phyloP scores from a whole-genome alignment of 2,797 vertebrate species.

The Esox masquinongy region DNA sequence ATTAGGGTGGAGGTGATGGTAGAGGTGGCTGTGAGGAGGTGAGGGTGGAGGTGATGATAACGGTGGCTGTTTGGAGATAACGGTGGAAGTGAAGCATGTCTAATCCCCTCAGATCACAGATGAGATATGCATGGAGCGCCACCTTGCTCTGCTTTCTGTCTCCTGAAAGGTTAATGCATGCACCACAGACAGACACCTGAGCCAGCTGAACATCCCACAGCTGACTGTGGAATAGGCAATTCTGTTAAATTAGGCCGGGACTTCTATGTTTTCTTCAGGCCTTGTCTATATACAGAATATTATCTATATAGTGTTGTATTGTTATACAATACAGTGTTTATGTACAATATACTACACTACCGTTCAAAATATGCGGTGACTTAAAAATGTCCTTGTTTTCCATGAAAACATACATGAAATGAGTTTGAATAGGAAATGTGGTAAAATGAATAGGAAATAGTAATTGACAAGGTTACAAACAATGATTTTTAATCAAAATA shows the following conservation, averaged over 20 bases:
- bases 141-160: background rate
- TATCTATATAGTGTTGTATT: too few species aligned
- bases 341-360: too few species aligned
- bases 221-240: background rate
- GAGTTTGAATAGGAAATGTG: too few species aligned
- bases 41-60: background rate
- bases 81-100: background rate
- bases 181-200: background rate
- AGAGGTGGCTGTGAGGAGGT: background rate
- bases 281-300: background rate
- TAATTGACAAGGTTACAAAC: too few species aligned
- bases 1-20: background rate
- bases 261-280: background rate
- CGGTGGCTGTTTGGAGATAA: background rate
- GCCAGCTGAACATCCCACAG: background rate
- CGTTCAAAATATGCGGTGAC: too few species aligned
- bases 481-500: too few species aligned
- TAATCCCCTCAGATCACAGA: background rate
- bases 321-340: too few species aligned
- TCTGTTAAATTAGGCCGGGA: background rate
- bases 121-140: background rate
- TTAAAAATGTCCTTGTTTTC: too few species aligned
- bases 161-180: slow-evolving; percentile 4
- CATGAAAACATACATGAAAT: too few species aligned
- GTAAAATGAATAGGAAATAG: too few species aligned